Conservation (phyloP, 2,888 invertebrate species). For the Lymantria monacha region DNA sequence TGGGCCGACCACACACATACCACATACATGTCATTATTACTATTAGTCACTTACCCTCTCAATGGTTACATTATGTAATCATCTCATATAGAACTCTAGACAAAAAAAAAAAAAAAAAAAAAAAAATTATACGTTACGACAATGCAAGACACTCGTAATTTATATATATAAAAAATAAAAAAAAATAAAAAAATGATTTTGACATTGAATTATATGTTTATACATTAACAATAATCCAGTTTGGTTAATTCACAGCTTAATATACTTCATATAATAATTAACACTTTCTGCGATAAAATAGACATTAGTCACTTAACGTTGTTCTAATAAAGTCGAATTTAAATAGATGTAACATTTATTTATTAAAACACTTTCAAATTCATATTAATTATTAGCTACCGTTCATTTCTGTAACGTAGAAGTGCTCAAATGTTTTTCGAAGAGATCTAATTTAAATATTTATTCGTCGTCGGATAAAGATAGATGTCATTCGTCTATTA, state of each 20-base stretch:
- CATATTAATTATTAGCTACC: slow-evolving; percentile 32
- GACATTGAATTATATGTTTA: too few species aligned
- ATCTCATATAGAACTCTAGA: too few species aligned
- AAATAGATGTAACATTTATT: slow-evolving; percentile 27
- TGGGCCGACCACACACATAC: too few species aligned
- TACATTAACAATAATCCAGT: background rate
- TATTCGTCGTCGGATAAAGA: slow-evolving; percentile 55
- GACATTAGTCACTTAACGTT: slow-evolving; percentile 27
- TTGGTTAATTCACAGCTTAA: background rate
- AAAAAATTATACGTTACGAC: too few species aligned
- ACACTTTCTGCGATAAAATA: slow-evolving; percentile 29
- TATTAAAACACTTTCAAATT: slow-evolving; percentile 32
- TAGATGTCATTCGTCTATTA: slow-evolving; percentile 62
- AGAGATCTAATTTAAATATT: slow-evolving; percentile 44
- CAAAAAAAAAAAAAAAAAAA: too few species aligned
- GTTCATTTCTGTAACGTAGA: slow-evolving; percentile 20
- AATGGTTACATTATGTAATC: too few species aligned
- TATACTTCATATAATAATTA: slow-evolving; percentile 28
- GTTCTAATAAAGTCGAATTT: slow-evolving; percentile 19
- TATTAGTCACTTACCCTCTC: too few species aligned
- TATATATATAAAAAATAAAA: too few species aligned
- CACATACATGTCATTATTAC: too few species aligned
- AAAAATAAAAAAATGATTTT: too few species aligned
- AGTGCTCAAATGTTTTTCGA: slow-evolving; percentile 28
- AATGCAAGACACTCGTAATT: too few species aligned